These are phyloP conservation scores for Campoletis raptor DNA, from an alignment of 2,888 invertebrate species.

Conservation along the genomic window DNA sequence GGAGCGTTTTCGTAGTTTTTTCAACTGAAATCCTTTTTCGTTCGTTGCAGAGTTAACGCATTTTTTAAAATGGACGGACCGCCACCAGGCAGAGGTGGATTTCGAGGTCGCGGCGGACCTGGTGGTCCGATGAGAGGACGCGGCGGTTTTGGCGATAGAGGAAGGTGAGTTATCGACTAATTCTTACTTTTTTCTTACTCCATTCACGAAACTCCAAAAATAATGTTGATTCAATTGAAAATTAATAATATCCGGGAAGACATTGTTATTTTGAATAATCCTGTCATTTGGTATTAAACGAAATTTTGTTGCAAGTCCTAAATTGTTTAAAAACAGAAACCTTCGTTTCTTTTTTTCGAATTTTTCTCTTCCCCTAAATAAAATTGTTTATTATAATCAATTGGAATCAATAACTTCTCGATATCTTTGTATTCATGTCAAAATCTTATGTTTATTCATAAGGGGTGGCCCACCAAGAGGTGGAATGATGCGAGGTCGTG, in stretches of 20 bases:
- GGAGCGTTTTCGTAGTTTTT: conserved; percentile 9
- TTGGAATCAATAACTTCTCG: neutral
- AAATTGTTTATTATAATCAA: neutral
- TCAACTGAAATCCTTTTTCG: neutral
- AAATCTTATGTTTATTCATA: neutral
- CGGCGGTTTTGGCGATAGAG: conserved; percentile 81
- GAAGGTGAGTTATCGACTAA: conserved; percentile 73
- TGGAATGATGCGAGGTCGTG: conserved; percentile 82
- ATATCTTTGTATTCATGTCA: neutral
- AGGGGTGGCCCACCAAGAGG: conserved; percentile 82
- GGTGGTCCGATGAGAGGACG: conserved; percentile 82
- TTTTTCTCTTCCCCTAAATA: neutral
- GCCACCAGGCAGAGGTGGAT: conserved; percentile 73
- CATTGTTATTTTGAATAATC: neutral
- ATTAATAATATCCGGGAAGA: neutral
- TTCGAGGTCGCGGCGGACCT: conserved; percentile 78
- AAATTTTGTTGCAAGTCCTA: neutral
- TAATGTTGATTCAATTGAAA: neutral
- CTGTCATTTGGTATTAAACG: neutral
- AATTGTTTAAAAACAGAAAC: neutral
- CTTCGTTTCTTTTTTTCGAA: neutral
- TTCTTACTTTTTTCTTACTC: neutral
- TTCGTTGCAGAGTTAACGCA: conserved; percentile 25
- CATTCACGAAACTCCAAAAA: neutral
- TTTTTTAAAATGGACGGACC: conserved; percentile 73